Percentiles rank a stretch among this genome's conserved stretches.
phyloP scores from a whole-genome alignment of 2,888 invertebrate species.

The Blastobasis adustella region DNA sequence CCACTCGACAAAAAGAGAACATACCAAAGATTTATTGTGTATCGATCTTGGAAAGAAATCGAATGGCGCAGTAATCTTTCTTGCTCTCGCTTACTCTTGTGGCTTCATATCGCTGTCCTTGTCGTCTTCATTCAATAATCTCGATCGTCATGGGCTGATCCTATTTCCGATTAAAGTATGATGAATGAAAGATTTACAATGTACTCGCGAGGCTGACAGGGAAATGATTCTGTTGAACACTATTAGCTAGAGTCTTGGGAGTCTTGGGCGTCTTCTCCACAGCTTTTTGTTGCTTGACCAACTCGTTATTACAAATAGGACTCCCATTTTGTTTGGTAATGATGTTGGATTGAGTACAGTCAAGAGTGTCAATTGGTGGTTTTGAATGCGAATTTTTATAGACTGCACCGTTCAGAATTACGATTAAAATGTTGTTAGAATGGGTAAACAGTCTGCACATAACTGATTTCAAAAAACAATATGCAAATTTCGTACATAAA shows the following conservation, averaged over 20 bases:
- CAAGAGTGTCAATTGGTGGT: too few relatives aligned
- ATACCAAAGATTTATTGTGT: constrained; percentile 54
- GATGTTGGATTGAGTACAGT: too few relatives aligned
- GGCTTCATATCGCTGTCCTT: constrained; percentile 19
- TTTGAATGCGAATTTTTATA: too few relatives aligned
- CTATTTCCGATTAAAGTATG: constrained; percentile 54
- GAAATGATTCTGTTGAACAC: constrained; percentile 34
- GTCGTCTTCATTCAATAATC: constrained; percentile 45
- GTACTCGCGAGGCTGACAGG: constrained; percentile 30
- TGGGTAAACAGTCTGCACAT: too few relatives aligned
- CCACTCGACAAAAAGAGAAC: constrained; percentile 37
- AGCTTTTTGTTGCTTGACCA: too few relatives aligned
- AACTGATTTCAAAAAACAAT: too few relatives aligned
- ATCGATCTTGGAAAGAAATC: constrained; percentile 59
- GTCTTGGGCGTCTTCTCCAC: too few relatives aligned
- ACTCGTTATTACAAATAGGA: too few relatives aligned
- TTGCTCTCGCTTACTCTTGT: constrained; percentile 22
- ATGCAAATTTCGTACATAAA: too few relatives aligned
- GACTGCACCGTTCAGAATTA: too few relatives aligned
- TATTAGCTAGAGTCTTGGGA: constrained; percentile 21
- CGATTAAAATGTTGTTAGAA: too few relatives aligned
- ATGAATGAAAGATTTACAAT: constrained; percentile 53
- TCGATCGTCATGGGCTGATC: constrained; percentile 38
- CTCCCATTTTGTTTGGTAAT: too few relatives aligned
- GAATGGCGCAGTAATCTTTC: constrained; percentile 39